Percentiles rank a stretch among this genome's conserved stretches.
These are phyloP conservation scores for Epinephelus malabaricus DNA, from an alignment of 2,797 vertebrate genomes.

Conservation along the genomic window DNA sequence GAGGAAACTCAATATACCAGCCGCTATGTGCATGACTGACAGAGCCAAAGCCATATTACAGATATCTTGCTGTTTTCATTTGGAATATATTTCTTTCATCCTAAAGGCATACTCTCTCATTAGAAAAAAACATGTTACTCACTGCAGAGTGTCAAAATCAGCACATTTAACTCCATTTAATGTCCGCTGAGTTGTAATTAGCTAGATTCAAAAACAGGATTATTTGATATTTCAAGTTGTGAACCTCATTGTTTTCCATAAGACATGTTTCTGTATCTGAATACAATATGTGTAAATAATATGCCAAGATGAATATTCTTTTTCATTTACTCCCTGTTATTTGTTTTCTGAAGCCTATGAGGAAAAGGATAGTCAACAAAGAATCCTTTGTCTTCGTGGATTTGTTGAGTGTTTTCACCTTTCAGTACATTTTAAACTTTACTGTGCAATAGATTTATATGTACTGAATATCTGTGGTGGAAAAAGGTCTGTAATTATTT, in stretches of 20 bases:
- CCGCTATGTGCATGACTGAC: slow-evolving; percentile 76
- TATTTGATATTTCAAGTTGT: neutral
- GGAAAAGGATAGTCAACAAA: neutral
- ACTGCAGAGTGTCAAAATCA: slow-evolving; percentile 4
- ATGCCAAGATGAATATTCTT: neutral
- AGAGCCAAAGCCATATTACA: slow-evolving; percentile 70
- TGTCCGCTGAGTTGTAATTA: slow-evolving; percentile 8
- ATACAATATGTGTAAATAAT: neutral
- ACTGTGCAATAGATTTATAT: neutral
- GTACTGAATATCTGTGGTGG: neutral
- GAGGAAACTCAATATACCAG: slow-evolving; percentile 69
- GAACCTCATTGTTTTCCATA: neutral
- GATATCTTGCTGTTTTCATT: slow-evolving; percentile 53
- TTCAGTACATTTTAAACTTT: neutral
- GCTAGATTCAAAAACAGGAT: slow-evolving; percentile 1
- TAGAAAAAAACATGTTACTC: slow-evolving; percentile 51
- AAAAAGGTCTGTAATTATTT: neutral
- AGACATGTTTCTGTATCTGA: neutral
- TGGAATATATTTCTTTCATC: slow-evolving; percentile 39
- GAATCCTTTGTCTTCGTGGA: neutral
- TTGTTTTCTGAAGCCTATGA: neutral
- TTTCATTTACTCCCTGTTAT: neutral
- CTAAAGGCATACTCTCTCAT: slow-evolving; percentile 40
- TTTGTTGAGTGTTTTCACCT: neutral
- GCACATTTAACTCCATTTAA: slow-evolving; percentile 15